Evolutionary conservation across 2,888 invertebrate species (phyloP).

Genomic region (Tipula helvola): DNA sequence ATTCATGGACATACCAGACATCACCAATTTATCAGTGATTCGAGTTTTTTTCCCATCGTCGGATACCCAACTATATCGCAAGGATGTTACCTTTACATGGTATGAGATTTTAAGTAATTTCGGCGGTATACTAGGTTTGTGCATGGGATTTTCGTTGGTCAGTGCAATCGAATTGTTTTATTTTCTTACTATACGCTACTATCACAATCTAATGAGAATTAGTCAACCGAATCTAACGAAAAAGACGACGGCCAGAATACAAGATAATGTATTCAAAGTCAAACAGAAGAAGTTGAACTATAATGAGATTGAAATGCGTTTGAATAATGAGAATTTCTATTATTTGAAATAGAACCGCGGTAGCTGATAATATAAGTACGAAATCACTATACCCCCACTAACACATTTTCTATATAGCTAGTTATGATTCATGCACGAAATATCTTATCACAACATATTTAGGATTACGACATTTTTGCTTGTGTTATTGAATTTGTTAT

Average conservation of each 20-base stretch:
- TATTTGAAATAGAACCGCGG: neutral
- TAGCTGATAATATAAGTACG: no score
- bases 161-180: conserved; percentile 42
- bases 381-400: no score
- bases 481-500: neutral
- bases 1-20: conserved; percentile 9
- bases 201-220: neutral
- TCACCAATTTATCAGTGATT: conserved; percentile 15
- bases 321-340: neutral
- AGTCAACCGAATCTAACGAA: neutral
- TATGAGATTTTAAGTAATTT: conserved; percentile 46
- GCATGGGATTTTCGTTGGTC: conserved; percentile 44
- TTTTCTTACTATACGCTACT: conserved; percentile 26
- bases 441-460: neutral
- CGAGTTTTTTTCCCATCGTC: conserved; percentile 18
- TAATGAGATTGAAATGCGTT: neutral
- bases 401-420: neutral
- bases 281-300: neutral
- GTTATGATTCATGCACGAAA: neutral
- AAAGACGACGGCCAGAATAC: neutral
- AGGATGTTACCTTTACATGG: conserved; percentile 44
- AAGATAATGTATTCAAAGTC: neutral
- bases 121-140: conserved; percentile 43
- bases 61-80: conserved; percentile 36
- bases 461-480: neutral